Conservation (phyloP, 1,140 invertebrate species). For the Drosophila mayri region DNA sequence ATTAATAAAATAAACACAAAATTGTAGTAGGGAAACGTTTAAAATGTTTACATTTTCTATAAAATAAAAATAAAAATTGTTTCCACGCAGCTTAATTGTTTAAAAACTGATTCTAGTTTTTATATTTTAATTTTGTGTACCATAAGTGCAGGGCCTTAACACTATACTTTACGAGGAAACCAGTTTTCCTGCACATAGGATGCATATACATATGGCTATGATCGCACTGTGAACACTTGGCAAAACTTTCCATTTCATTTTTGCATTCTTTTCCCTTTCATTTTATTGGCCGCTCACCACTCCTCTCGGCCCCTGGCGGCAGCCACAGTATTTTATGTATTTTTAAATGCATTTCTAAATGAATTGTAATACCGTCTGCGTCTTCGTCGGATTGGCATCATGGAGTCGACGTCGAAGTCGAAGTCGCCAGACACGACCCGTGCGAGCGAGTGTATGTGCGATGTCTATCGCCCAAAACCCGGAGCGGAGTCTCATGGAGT, state of each 20-base stretch:
- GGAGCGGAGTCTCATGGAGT: conserved; percentile 24
- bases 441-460: conserved; percentile 54
- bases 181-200: conserved; percentile 28
- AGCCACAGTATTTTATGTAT: conserved; percentile 67
- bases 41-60: neutral
- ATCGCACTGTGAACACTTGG: conserved; percentile 56
- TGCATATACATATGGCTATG: conserved; percentile 24
- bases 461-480: conserved; percentile 68
- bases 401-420: conserved; percentile 36
- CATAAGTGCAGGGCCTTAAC: neutral
- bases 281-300: conserved; percentile 38
- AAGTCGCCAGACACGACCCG: conserved; percentile 60
- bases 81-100: neutral
- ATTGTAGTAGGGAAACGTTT: no score
- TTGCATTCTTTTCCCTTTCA: conserved; percentile 70
- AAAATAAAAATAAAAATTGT: neutral
- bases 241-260: conserved; percentile 76
- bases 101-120: no score
- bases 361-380: conserved; percentile 75
- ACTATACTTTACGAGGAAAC: conserved; percentile 4
- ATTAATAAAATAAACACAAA: neutral
- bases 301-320: conserved; percentile 1
- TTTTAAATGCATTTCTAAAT: conserved; percentile 83
- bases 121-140: neutral
- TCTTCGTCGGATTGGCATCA: conserved; percentile 28